Base-by-base conservation (phyloP, 2,113 vertebrate genomes). In the Apistogramma diplotaenia region DNA sequence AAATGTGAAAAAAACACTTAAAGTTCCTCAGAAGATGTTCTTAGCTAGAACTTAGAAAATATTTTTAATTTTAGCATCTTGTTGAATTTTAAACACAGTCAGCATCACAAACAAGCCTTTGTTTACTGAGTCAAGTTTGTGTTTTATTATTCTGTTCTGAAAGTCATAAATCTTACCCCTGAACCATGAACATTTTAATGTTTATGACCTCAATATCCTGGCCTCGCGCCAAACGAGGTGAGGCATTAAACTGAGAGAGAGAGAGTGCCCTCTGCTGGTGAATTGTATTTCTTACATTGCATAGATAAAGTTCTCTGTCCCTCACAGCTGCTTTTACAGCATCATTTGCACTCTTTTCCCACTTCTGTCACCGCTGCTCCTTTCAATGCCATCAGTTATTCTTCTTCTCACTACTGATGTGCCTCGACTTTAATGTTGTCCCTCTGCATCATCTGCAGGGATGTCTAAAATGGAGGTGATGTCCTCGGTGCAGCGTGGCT, bases 391-490 rank as follows among this genome's bases (percentile, higher is more conserved):
- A 16, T 3, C 31, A 1, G 6, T 49, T 49, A 7, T 7, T 49
- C 46, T 15, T 46, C 15, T 12, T 13, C 11, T 40, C 37, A 40
- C 37, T 40, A 40, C 15, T 46, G 4, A 46, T 15, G 43, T 1
- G 11, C 43, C 13, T 46, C 13, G 43, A 46, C 43, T 46, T 18
- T 18, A 46, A 46, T 46, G 5, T 3, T 43, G 15, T 23, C 3
- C 18, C 18, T 29, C 27, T 40, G 25, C 16, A 1, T 29, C 43
- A 54, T 85, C 19, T 56, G 11, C 49, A 95, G 95, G 95, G 31
- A 94, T 95, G 93, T 93, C 94, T 3, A 95, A 96, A 77, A 85
- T 78, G 19, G 95, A 96, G 71, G 95, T 95, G 84, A 94, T 96
- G 67, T 91, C 92, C 27, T 91, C 90, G 1, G 57, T 95, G 25